A percentile compares a stretch with the other conserved stretches of the same genome.
Evolutionary conservation across 2,888 invertebrate genomes (phyloP).

Genomic region (Loripinus fragilis): DNA sequence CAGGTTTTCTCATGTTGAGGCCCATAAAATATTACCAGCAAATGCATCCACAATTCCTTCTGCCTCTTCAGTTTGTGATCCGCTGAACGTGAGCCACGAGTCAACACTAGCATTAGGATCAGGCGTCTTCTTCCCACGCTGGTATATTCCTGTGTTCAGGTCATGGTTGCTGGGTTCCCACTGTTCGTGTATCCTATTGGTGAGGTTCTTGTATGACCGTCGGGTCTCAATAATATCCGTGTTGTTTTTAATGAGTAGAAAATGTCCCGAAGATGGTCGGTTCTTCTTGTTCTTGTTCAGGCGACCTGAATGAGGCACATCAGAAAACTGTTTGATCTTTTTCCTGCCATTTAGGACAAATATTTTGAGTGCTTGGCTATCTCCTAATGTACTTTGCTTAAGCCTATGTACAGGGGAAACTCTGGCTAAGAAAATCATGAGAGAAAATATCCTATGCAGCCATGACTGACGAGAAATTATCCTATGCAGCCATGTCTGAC

Average conservation of each 20-base stretch:
- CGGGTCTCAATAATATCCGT: slow-evolving; percentile 63
- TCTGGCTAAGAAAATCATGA: too few species aligned
- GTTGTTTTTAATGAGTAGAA: slow-evolving; percentile 30
- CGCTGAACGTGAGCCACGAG: slow-evolving; percentile 78
- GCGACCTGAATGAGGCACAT: background rate
- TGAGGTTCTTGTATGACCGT: slow-evolving; percentile 62
- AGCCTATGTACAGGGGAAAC: too few species aligned
- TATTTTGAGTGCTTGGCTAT: too few species aligned
- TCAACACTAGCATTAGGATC: slow-evolving; percentile 66
- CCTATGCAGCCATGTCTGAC: too few species aligned
- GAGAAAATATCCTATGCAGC: too few species aligned
- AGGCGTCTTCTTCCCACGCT: slow-evolving; percentile 72
- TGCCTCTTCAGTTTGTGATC: slow-evolving; percentile 64
- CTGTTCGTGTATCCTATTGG: slow-evolving; percentile 70
- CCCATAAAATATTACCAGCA: slow-evolving; percentile 69
- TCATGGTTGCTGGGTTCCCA: slow-evolving; percentile 73
- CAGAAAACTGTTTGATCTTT: too few species aligned
- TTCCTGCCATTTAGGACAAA: too few species aligned
- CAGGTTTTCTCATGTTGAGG: too few species aligned
- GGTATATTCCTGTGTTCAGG: slow-evolving; percentile 72
- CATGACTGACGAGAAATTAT: too few species aligned
- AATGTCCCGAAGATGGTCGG: slow-evolving; percentile 4
- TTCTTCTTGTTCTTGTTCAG: slow-evolving; percentile 8
- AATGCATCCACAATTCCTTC: slow-evolving; percentile 78
- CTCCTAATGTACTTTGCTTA: too few species aligned